Conservation (phyloP, 2,113 vertebrate genomes). For the Bos javanicus region DNA sequence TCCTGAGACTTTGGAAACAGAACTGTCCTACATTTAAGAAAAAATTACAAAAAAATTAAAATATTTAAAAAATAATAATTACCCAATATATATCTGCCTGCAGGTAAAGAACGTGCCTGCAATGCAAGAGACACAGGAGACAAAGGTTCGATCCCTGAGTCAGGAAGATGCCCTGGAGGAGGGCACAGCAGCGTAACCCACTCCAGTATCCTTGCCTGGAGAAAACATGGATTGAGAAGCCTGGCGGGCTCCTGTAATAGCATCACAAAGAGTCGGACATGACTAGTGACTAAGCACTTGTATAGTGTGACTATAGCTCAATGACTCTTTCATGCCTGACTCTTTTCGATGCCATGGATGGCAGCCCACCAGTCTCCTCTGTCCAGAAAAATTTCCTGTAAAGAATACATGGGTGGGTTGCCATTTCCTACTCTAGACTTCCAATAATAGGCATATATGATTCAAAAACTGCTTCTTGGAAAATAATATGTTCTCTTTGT, state of each 20-base stretch:
- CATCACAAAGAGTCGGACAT: accelerated
- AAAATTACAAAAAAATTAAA: background rate
- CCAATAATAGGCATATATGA: background rate
- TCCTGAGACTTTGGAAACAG: background rate
- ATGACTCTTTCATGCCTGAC: background rate
- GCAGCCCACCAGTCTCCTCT: background rate
- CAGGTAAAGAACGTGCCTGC: background rate
- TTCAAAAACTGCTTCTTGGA: background rate
- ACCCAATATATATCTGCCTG: background rate
- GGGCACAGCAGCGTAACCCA: background rate
- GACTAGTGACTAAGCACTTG: background rate
- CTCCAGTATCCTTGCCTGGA: background rate
- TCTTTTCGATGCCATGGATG: background rate
- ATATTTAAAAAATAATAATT: background rate
- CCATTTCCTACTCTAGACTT: background rate
- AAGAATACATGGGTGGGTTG: background rate
- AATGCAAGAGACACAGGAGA: background rate
- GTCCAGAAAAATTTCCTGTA: background rate
- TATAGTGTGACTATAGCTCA: background rate
- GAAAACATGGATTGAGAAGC: background rate
- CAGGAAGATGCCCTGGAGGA: background rate
- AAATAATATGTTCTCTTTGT: background rate
- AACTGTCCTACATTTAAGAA: background rate
- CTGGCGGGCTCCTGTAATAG: background rate
- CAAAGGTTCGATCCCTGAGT: background rate